Percentiles rank a stretch among this genome's conserved stretches.
phyloP scores from a whole-genome alignment of 2,888 invertebrate genomes.

The Raillietiella orientalis region DNA sequence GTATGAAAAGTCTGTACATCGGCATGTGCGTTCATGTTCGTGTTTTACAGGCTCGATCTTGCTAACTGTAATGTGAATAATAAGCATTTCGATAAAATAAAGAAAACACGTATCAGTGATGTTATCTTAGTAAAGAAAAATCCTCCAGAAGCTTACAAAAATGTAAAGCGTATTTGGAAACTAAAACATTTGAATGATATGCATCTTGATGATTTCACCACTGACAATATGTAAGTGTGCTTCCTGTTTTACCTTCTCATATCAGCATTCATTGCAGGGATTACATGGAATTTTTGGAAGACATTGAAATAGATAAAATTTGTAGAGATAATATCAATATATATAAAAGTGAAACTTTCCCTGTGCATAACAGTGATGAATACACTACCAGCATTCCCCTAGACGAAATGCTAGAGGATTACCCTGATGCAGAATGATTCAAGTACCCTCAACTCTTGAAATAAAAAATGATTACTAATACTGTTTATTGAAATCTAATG shows the following conservation, averaged over 20 bases:
- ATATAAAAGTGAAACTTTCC: conserved; percentile 17
- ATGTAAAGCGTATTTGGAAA: conserved; percentile 55
- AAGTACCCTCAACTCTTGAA: too few species aligned
- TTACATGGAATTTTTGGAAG: conserved; percentile 81
- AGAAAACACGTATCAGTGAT: conserved; percentile 33
- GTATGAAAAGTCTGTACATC: conserved; percentile 16
- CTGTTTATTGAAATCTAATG: too few species aligned
- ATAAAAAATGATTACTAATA: too few species aligned
- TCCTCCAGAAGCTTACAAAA: conserved; percentile 32
- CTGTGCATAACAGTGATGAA: too few species aligned
- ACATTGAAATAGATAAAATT: conserved; percentile 74
- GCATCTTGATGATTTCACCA: conserved; percentile 12
- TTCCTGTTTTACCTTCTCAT: conserved; percentile 5
- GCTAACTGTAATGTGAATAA: conserved; percentile 75
- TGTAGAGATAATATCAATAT: conserved; percentile 76
- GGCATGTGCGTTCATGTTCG: neutral
- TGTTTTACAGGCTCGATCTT: conserved; percentile 37
- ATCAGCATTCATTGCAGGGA: conserved; percentile 24
- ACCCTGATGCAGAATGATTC: too few species aligned
- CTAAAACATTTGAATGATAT: conserved; percentile 40
- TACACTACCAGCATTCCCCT: conserved; percentile 38
- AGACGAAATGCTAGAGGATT: conserved; percentile 78
- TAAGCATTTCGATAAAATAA: conserved; percentile 46
- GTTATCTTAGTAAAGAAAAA: conserved; percentile 79
- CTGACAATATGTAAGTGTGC: conserved; percentile 11